Evolutionary conservation across 2,888 invertebrate genomes (phyloP), one percentile per base, ranked within the genome.

Genomic region (Selenia dentaria): DNA sequence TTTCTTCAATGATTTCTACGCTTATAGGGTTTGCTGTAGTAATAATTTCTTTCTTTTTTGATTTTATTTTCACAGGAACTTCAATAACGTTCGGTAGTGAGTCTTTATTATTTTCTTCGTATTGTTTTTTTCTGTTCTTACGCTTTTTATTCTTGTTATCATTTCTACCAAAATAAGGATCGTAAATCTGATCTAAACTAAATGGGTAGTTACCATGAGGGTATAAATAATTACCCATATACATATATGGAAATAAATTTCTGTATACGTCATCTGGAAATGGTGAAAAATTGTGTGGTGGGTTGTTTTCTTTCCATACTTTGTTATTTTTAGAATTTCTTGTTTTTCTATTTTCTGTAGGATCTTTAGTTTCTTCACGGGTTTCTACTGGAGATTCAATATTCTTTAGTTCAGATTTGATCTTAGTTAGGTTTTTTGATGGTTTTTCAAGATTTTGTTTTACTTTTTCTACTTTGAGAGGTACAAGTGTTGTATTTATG

Each of bases 311-410:
- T 13, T 28, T 44, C 20, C 39, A 36, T 8, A n/a, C 16, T 36
- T 29, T 22, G 2, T 38, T 36, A 28, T 18, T 26, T 25, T 51
- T 41, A 55, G 43, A 31, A 40, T 54, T 53, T 28, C 64, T 5
- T 62, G 69, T 34, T 68, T 54, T 14, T 47, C 55, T 14, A 62
- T 62, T 68, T 35, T 48, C 52, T 22, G 41, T 35, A n/a, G 61
- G 54, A 24, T 57, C 57, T 52, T 47, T 40, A 9, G 55, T 40
- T 11, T 55, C 40, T 49, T 47, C 54, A n/a, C 45, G 24, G 24
- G 51, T 48, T 13, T 41, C 47, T 38, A 40, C 45, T 1, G 57
- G 32, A n/a, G 39, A 38, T 35, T 54, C 51, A 24, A 28, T 41
- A 13, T 18, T 22, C 49, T 56, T 43, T 26, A 16, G 49, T 3